Base-by-base conservation (phyloP, 2,888 invertebrate genomes). In the Conistra vaccinii region DNA sequence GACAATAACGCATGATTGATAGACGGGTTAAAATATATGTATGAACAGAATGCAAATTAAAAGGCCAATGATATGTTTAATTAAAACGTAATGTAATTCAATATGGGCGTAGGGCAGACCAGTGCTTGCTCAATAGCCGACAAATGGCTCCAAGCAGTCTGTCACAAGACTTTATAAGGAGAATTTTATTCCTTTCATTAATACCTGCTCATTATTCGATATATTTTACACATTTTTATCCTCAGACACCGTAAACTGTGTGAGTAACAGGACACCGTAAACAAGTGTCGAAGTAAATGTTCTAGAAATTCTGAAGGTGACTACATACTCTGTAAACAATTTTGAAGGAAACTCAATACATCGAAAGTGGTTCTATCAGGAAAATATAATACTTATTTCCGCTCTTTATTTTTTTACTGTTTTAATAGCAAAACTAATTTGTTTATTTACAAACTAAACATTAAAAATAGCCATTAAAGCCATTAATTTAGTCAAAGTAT, bases 111-210 rank as follows among this genome's bases (percentile, higher is more conserved):
- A 87, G 87, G 87, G 87, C 87, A 78, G 66, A 65, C 76, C 75
- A 70, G 57, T 20, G 74, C 45, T 87, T 87, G 70, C 86, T 77
- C 78, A 85, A 85, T 69, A 29, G 14, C 53, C 39, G 62, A 65
- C 73, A 80, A 79, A 80, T 80, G 91, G 90, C 91, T 88, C 91
- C 91, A 90, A 86, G 90, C 90, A 69, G 91, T 91, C 91, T 91
- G 90, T 69, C 78, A 85, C 72, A 86, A 81, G 60, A 69, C 80
- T 82, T 63, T 83, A 76, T 84, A 85, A 74, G 78, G 78, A 74
- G 60, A 70, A 77, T 69, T 84, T 84, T 85, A 83, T 85, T 62
- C 65, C 55, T 84, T 76, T 77, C 66, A 81, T 81, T 74, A 77
- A 73, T 67, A 79, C 26, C 23, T 75, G 72, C 61, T 74, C 67